Evolutionary conservation across 2,113 vertebrate species (phyloP), one percentile per base, ranked within the genome.

Genomic region (Petroica traversi): DNA sequence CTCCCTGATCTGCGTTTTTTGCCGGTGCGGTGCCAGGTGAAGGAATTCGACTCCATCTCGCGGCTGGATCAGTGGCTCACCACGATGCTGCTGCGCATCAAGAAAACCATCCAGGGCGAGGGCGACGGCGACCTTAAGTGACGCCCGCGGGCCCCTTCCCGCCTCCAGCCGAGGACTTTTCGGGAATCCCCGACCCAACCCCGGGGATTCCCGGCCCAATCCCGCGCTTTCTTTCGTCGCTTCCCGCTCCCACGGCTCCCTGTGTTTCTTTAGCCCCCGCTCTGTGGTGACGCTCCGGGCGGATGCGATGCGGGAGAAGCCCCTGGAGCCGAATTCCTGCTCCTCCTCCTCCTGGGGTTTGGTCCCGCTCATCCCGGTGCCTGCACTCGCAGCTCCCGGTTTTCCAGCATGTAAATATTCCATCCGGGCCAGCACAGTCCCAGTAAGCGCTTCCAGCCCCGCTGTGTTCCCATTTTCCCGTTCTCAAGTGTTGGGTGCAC

Each of bases 21-120:
- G 12, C 26, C 6, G 9, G 7, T 17, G 41, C 6, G 9, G 7
- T 17, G 41, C 54, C 71, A 91, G 89, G 89, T 91, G 89, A 91
- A 91, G 82, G 89, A 91, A 73, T 91, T 91, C 3, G 89, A 91
- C 75, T 91, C 89, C 46, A 91, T 91, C 34, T 91, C 89, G 0
- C 61, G 89, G 54, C 89, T 91, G 89, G 89, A 91, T 26, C 89
- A 91, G 82, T 91, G 89, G 89, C 89, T 91, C 61, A 91, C 89
- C 61, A 91, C 89, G 34, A 91, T 91, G 89, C 89, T 91, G 75
- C 75, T 91, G 75, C 89, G 89, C 89, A 91, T 91, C 89, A 91
- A 91, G 82, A 91, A 91, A 29, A 86, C 89, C 61, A 91, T 91
- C 89, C 89, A 91, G 89, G 89, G 89, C 15, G 89, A 91, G 77